These are phyloP conservation scores for Pleuronectes platessa DNA, from an alignment of 2,113 vertebrate genomes.

Conservation along the genomic window DNA sequence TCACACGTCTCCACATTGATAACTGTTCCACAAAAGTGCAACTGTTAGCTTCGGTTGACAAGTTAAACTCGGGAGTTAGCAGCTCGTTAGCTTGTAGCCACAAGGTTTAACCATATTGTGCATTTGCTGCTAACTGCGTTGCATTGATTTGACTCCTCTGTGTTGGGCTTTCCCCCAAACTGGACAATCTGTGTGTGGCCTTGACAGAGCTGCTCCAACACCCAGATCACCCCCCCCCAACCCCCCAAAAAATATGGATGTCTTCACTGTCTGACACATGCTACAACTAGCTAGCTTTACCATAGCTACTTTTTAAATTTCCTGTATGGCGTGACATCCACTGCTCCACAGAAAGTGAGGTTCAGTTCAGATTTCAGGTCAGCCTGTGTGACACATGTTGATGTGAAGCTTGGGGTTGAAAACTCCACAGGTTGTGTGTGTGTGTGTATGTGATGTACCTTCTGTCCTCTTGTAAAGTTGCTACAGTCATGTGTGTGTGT, in stretches of 20 bases:
- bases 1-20: slow-evolving; percentile 35
- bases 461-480: background rate
- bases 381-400: slow-evolving; percentile 6
- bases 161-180: background rate
- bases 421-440: background rate
- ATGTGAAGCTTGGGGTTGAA: background rate
- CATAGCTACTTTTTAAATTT: background rate
- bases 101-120: slow-evolving; percentile 1
- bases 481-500: background rate
- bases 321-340: background rate
- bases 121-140: background rate
- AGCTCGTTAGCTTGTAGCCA: slow-evolving; percentile 5
- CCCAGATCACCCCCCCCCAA: background rate
- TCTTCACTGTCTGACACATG: background rate
- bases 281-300: background rate
- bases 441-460: background rate
- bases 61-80: background rate
- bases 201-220: background rate
- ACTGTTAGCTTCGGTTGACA: background rate
- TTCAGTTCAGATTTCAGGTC: slow-evolving; percentile 37
- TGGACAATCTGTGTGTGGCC: slow-evolving; percentile 2
- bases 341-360: slow-evolving; percentile 27
- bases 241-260: background rate
- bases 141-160: background rate
- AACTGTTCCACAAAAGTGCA: background rate